Percentiles rank a stretch among this genome's conserved stretches.
These are phyloP conservation scores for Drosophila burlai DNA, from an alignment of 1,140 invertebrate genomes.

Conservation along the genomic window DNA sequence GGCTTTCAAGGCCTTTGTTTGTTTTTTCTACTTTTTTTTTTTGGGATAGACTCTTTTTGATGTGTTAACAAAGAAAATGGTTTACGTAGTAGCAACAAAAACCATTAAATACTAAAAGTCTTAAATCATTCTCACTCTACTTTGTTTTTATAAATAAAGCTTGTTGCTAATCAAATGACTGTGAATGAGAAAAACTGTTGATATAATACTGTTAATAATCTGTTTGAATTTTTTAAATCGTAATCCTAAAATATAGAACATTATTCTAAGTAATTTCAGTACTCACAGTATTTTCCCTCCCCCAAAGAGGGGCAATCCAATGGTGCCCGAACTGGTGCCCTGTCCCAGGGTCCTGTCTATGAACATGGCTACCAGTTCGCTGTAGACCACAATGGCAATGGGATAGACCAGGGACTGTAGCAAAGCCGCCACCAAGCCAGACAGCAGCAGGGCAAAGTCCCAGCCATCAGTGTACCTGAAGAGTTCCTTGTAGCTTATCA, in stretches of 20 bases:
- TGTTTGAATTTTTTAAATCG: no score
- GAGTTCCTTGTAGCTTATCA: slow-evolving; percentile 69
- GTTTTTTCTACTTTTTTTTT: no score
- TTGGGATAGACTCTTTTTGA: background rate
- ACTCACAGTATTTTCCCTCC: slow-evolving; percentile 87
- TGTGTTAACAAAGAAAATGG: background rate
- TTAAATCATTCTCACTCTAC: background rate
- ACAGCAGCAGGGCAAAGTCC: slow-evolving; percentile 83
- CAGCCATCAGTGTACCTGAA: slow-evolving; percentile 86
- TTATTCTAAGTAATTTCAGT: background rate
- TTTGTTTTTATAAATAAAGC: slow-evolving; percentile 1
- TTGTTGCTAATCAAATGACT: background rate
- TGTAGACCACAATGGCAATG: slow-evolving; percentile 89
- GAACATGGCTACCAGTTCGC: slow-evolving; percentile 89
- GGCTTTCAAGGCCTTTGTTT: background rate
- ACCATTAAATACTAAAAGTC: background rate
- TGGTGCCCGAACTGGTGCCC: slow-evolving; percentile 82
- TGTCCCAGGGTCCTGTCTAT: slow-evolving; percentile 85
- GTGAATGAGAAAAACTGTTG: background rate
- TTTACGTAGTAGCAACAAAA: background rate
- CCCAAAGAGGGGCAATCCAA: slow-evolving; percentile 85
- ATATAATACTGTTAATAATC: no score
- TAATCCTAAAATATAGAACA: background rate
- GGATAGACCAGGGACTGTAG: slow-evolving; percentile 88
- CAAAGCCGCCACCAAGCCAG: slow-evolving; percentile 86